phyloP scores from a whole-genome alignment of 64 coral and sea anemone species.

The Stichodactyla mertensii region DNA sequence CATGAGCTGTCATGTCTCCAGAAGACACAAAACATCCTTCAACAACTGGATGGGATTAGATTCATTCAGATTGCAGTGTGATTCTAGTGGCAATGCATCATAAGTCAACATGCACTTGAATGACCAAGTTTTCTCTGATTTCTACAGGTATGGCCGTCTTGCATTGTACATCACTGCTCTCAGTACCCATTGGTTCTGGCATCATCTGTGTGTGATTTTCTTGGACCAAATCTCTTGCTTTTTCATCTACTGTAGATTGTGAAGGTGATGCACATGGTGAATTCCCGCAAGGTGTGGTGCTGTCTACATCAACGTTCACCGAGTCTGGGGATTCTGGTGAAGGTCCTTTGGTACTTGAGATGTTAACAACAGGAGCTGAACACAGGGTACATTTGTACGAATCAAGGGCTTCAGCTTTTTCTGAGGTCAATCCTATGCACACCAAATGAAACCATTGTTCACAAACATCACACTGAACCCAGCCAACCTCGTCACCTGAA shows the following conservation, averaged over 20 bases:
- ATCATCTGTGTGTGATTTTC: background rate
- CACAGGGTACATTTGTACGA: conserved; percentile 74
- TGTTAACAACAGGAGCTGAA: conserved; percentile 11
- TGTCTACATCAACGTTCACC: conserved; percentile 80
- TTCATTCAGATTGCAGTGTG: background rate
- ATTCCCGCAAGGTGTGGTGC: conserved; percentile 64
- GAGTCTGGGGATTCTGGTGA: conserved; percentile 63
- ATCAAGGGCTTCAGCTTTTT: conserved; percentile 81
- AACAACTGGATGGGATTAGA: background rate
- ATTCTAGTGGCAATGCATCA: background rate
- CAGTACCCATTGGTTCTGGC: background rate
- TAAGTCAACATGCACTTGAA: background rate
- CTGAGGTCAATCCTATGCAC: conserved; percentile 69
- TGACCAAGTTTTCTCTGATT: background rate
- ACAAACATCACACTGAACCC: conserved; percentile 95
- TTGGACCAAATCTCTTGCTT: background rate
- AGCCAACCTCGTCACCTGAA: conserved; percentile 84
- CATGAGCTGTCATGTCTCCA: background rate
- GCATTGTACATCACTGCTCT: background rate
- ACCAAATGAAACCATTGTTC: conserved; percentile 86
- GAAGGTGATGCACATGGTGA: conserved; percentile 44
- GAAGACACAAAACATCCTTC: background rate
- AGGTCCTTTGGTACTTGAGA: conserved; percentile 20
- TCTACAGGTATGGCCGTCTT: background rate
- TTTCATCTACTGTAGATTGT: background rate